Conservation (phyloP, 2,797 vertebrate species). For the Neosilurus mollespiculum region DNA sequence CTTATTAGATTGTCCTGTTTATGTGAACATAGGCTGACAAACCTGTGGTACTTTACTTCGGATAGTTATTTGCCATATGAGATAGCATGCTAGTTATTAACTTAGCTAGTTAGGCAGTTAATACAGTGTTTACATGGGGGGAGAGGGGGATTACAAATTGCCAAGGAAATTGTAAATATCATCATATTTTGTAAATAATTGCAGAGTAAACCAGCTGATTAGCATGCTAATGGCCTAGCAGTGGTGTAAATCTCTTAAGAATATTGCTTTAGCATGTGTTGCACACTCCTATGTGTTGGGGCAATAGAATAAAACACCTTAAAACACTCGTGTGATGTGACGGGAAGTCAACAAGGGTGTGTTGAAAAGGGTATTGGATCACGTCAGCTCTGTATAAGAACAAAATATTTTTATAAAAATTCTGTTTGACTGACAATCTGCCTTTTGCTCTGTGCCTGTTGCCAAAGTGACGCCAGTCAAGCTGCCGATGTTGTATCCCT, state of each 20-base stretch:
- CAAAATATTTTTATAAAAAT: slow-evolving; percentile 7
- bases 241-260: background rate
- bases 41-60: background rate
- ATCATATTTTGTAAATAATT: background rate
- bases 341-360: background rate
- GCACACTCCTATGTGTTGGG: background rate
- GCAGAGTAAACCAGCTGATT: background rate
- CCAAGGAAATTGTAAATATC: background rate
- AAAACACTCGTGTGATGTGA: background rate
- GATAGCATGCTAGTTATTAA: background rate
- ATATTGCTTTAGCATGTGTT: background rate
- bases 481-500: background rate
- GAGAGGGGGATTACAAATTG: background rate
- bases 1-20: background rate
- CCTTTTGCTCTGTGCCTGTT: slow-evolving; percentile 15
- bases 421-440: slow-evolving; percentile 20
- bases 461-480: slow-evolving; percentile 24
- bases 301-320: background rate
- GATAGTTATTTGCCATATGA: background rate
- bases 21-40: background rate
- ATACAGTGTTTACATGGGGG: background rate
- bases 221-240: background rate
- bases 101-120: background rate
- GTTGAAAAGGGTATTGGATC: background rate
- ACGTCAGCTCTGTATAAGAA: background rate